These are phyloP conservation scores for Turritopsis rubra DNA, from an alignment of 30 jellyfish, hydroid and myxozoan genomes.

Conservation along the genomic window DNA sequence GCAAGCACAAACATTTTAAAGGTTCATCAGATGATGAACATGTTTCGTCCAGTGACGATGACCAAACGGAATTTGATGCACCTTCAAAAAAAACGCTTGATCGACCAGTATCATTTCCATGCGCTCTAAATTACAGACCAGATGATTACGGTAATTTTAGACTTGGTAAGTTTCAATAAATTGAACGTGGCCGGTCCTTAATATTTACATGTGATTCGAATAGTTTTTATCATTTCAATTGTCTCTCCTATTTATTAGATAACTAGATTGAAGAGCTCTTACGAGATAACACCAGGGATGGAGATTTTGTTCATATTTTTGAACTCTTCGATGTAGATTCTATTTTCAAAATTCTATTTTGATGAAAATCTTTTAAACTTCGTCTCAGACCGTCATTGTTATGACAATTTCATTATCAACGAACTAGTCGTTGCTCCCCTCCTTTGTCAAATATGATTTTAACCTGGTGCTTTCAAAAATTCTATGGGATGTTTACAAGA, in stretches of 20 bases:
- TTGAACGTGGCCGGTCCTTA: not conserved
- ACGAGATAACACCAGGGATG: not conserved
- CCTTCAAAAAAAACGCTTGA: not conserved
- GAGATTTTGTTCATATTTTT: not conserved
- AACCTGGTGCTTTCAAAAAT: not conserved
- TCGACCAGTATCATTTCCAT: conserved; percentile 23
- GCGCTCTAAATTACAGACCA: conserved; percentile 5
- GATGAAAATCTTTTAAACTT: not conserved
- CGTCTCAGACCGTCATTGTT: no score
- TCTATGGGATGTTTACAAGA: no score
- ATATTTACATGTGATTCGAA: not conserved
- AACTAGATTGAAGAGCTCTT: not conserved
- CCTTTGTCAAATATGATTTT: not conserved
- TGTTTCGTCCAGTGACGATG: not conserved
- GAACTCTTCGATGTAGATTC: not conserved
- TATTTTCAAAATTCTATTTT: not conserved
- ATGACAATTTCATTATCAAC: no score
- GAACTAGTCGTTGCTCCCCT: not conserved
- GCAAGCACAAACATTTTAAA: not conserved
- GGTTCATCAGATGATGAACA: conserved; percentile 1
- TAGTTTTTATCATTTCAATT: not conserved
- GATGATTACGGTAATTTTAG: conserved; percentile 2
- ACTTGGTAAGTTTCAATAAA: not conserved
- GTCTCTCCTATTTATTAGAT: not conserved
- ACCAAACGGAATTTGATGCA: not conserved